phyloP scores from a whole-genome alignment of 2,888 invertebrate species.

The Achlya flavicornis region DNA sequence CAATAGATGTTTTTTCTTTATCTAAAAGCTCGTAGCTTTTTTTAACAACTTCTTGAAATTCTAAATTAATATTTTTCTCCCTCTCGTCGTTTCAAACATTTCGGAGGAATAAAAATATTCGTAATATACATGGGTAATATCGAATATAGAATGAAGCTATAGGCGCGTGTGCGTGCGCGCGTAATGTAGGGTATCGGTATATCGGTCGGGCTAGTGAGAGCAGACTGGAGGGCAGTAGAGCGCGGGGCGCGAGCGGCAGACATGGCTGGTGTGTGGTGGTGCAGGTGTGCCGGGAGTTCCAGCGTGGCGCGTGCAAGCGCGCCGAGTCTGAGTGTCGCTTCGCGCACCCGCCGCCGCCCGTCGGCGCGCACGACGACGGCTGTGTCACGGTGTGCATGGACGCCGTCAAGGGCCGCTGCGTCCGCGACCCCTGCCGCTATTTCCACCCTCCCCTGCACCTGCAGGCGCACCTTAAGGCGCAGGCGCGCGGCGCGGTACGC shows the following conservation, averaged over 20 bases:
- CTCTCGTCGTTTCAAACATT: not conserved
- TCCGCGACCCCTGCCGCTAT: slow-evolving; percentile 99
- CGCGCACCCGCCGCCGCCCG: slow-evolving; percentile 99
- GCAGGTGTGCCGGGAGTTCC: slow-evolving; percentile 99
- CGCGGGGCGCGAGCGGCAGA: slow-evolving; percentile 59
- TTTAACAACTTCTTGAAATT: not conserved
- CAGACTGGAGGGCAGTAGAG: slow-evolving; percentile 32
- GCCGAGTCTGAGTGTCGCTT: slow-evolving; percentile 99
- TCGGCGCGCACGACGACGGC: slow-evolving; percentile 98
- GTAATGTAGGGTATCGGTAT: slow-evolving; percentile 26
- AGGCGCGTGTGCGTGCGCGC: slow-evolving; percentile 23
- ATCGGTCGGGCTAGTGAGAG: slow-evolving; percentile 18
- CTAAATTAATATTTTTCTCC: not conserved
- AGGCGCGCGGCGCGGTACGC: slow-evolving; percentile 96
- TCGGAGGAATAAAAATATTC: not conserved
- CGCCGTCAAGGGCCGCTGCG: slow-evolving; percentile 99
- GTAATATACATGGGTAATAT: not conserved
- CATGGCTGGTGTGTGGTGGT: slow-evolving; percentile 80
- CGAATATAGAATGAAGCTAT: not conserved
- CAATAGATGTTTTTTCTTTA: not conserved
- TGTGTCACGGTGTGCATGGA: slow-evolving; percentile 99
- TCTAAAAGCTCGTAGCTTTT: not conserved
- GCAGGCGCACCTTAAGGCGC: slow-evolving; percentile 99
- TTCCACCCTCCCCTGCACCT: slow-evolving; percentile 99
- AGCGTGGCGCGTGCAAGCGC: slow-evolving; percentile 99